Percentiles rank a stretch among this genome's conserved stretches.
Evolutionary conservation across 2,888 invertebrate species (phyloP).

Genomic region (Scrobipalpa atriplicella): DNA sequence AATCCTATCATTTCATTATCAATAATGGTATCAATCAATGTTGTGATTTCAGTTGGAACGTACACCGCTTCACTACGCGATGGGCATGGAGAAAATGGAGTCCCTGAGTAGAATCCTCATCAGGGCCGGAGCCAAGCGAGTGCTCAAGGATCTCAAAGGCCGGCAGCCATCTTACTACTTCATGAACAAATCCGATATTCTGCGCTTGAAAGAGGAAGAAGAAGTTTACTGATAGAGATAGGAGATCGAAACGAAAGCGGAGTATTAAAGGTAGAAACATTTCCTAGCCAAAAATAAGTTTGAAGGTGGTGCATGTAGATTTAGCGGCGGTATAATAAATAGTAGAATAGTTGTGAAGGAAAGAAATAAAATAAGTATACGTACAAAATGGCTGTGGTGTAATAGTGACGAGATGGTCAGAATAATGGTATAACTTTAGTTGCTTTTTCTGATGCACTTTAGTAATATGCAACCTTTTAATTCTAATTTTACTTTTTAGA

Average conservation of each 20-base stretch:
- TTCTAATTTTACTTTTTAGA: slow-evolving; percentile 26
- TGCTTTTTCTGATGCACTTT: slow-evolving; percentile 57
- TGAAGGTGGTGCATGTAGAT: neutral
- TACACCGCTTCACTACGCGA: slow-evolving; percentile 94
- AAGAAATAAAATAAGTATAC: neutral
- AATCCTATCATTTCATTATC: neutral
- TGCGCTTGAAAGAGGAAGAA: slow-evolving; percentile 92
- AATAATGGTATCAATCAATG: neutral
- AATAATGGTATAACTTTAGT: slow-evolving; percentile 38
- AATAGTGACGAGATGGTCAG: slow-evolving; percentile 21
- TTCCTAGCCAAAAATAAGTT: slow-evolving; percentile 8
- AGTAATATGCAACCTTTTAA: slow-evolving; percentile 46
- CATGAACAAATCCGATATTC: slow-evolving; percentile 95
- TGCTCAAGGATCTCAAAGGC: slow-evolving; percentile 93
- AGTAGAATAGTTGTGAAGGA: neutral
- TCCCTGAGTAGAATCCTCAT: slow-evolving; percentile 90
- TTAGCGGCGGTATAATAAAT: neutral
- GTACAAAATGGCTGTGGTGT: slow-evolving; percentile 45
- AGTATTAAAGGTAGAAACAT: neutral
- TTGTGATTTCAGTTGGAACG: slow-evolving; percentile 88
- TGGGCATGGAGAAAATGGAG: slow-evolving; percentile 94
- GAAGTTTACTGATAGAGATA: slow-evolving; percentile 77
- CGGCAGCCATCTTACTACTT: slow-evolving; percentile 96
- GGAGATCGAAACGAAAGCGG: neutral
- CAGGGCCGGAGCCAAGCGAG: slow-evolving; percentile 91